phyloP scores from a whole-genome alignment of 2,113 vertebrate genomes.

The Bufo gargarizans region DNA sequence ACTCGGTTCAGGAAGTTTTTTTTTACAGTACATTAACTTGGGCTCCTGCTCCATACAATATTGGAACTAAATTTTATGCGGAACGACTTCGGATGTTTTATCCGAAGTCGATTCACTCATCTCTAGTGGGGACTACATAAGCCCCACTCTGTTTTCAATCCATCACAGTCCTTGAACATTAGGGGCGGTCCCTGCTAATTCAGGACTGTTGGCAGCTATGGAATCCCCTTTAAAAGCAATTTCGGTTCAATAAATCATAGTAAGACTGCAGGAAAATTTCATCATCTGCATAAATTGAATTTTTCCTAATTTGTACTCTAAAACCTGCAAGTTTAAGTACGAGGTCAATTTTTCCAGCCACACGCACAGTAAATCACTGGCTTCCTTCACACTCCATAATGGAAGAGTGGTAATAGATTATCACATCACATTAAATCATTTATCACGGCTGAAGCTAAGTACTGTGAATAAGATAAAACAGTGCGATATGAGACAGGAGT shows the following conservation, averaged over 20 bases:
- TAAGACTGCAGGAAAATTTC: constrained; percentile 14
- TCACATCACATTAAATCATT: constrained; percentile 45
- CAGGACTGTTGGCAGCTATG: too few relatives aligned
- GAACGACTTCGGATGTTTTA: too few relatives aligned
- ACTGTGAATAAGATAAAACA: constrained; percentile 43
- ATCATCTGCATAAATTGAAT: constrained; percentile 26
- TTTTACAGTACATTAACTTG: too few relatives aligned
- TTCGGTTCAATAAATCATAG: background rate
- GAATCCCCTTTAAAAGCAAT: background rate
- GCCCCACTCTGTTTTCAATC: too few relatives aligned
- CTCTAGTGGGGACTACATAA: too few relatives aligned
- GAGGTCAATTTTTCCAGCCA: constrained; percentile 36
- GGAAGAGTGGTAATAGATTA: constrained; percentile 36
- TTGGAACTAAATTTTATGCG: too few relatives aligned
- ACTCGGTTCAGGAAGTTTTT: too few relatives aligned
- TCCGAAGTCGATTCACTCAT: too few relatives aligned
- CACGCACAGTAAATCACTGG: constrained; percentile 34
- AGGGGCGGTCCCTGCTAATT: too few relatives aligned
- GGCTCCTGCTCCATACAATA: too few relatives aligned
- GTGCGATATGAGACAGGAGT: constrained; percentile 28
- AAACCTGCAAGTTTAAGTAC: constrained; percentile 20
- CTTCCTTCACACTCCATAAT: constrained; percentile 39
- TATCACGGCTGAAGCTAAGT: constrained; percentile 33
- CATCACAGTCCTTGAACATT: too few relatives aligned
- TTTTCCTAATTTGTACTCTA: constrained; percentile 21